Base-by-base conservation (phyloP, 2,797 vertebrate genomes). In the Phrynocephalus guinanensis region DNA sequence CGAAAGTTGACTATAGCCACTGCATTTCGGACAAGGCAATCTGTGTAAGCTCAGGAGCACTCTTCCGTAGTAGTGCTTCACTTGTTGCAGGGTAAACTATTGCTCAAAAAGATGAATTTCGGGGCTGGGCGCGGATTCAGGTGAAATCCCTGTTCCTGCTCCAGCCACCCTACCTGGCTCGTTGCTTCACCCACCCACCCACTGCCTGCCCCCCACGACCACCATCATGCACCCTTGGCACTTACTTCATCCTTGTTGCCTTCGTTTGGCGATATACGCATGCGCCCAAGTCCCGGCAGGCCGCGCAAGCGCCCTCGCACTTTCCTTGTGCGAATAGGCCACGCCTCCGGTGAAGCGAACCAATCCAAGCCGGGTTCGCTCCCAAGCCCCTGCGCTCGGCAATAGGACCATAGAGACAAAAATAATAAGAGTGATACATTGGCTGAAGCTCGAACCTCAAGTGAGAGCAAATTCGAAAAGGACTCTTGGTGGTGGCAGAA, bases 171-270 rank as follows among this genome's bases (percentile, higher is more conserved):
- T 44, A 7, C 15, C 33, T 5, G 22, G 10, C 13, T 15, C 15
- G 3, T 20, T 28, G 3, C 22, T 9, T 30, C 7, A 1, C 68
- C 3, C 10, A 1, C 68, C 3, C 10, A 33, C 5, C 20, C 18
- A 28, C 6, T 3, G 3, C 7, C 6, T 10, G 6, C 30, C 83
- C 9, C 8, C 38, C 6, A 8, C 56, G 13, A 63, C 60, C 4
- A 3, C 60, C 60, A 20, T 63, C 60, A 5, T 15, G 16, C 18
- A 20, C 18, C 60, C 60, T 1, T 2, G 3, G 4, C 13, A 80
- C 85, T 24, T 86, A 89, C 88, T 89, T 86, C 88, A 89, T 89
- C 2, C 38, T 22, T 44, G 75, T 1, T 0, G 5, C 24, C 44
- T 33, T n/a, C 76, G 7, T n/a, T 18, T 67, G 15, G 66, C 6